These are phyloP conservation scores for Halcyon leucocephala DNA, from an alignment of 2,797 vertebrate genomes.

Conservation along the genomic window DNA sequence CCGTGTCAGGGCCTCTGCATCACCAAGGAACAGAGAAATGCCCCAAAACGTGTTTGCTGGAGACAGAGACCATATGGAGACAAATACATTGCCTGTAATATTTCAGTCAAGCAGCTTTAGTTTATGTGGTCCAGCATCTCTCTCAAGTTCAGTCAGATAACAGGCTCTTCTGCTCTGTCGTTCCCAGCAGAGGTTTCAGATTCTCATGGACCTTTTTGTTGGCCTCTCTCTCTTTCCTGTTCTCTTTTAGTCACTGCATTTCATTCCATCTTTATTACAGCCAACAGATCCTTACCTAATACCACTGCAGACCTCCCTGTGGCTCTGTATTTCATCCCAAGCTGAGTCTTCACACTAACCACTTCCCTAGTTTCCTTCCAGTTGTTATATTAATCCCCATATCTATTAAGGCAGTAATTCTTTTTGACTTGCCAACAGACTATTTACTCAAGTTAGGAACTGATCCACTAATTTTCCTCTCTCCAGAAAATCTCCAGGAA, in stretches of 20 bases:
- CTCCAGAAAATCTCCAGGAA: neutral
- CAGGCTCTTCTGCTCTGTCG: neutral
- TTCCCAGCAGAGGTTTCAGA: neutral
- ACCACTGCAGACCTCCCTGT: neutral
- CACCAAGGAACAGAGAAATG: neutral
- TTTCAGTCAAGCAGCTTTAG: neutral
- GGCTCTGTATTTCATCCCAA: neutral
- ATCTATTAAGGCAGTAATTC: neutral
- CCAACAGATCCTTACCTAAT: neutral
- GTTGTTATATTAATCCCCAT: neutral
- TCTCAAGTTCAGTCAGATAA: neutral
- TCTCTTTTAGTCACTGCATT: neutral
- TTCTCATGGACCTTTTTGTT: neutral
- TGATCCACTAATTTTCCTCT: neutral
- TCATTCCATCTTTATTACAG: neutral
- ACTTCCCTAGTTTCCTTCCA: neutral
- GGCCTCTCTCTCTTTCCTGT: neutral
- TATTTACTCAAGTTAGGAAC: neutral
- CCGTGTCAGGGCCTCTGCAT: neutral
- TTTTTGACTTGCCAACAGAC: neutral
- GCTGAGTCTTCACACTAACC: neutral
- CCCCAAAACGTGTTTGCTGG: neutral
- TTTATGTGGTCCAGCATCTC: neutral
- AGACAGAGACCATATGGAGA: neutral
- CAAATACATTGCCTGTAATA: neutral